A percentile compares a stretch with the other conserved stretches of the same genome.
Conservation (phyloP, 2,113 vertebrate species). For the Pithys albifrons region DNA sequence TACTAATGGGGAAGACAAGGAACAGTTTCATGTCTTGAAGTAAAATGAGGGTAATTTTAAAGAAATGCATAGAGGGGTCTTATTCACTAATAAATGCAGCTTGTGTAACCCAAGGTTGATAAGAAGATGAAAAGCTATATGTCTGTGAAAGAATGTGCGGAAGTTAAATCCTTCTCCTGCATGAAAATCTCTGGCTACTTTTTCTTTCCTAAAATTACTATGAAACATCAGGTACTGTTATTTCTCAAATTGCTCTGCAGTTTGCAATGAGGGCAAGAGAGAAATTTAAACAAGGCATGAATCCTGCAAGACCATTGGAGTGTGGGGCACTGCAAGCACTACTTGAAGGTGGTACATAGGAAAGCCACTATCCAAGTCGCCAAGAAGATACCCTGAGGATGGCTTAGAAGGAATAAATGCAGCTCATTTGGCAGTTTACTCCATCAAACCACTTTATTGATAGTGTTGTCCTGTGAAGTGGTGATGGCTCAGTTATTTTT, state of each 20-base stretch:
- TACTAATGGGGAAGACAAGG: conserved; percentile 68
- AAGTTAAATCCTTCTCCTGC: background rate
- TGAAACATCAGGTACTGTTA: background rate
- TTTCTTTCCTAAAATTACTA: background rate
- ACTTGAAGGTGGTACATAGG: background rate
- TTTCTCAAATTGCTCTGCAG: background rate
- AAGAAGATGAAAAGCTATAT: background rate
- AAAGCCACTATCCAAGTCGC: background rate
- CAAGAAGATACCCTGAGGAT: background rate
- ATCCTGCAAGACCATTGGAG: background rate
- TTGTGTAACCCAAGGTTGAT: background rate
- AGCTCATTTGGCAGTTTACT: background rate
- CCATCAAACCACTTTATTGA: background rate
- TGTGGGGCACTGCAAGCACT: background rate
- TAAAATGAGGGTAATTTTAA: conserved; percentile 61
- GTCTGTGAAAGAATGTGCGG: background rate
- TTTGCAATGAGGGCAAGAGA: background rate
- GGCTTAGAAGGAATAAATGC: background rate
- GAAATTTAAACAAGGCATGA: background rate
- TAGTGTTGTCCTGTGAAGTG: background rate
- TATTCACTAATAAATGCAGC: conserved; percentile 47
- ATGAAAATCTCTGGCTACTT: background rate
- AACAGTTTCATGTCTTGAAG: conserved; percentile 59
- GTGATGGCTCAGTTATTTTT: background rate
- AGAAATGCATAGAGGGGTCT: conserved; percentile 39